phyloP scores from a whole-genome alignment of 1,140 invertebrate genomes.

The Leptinotarsa defecta region DNA sequence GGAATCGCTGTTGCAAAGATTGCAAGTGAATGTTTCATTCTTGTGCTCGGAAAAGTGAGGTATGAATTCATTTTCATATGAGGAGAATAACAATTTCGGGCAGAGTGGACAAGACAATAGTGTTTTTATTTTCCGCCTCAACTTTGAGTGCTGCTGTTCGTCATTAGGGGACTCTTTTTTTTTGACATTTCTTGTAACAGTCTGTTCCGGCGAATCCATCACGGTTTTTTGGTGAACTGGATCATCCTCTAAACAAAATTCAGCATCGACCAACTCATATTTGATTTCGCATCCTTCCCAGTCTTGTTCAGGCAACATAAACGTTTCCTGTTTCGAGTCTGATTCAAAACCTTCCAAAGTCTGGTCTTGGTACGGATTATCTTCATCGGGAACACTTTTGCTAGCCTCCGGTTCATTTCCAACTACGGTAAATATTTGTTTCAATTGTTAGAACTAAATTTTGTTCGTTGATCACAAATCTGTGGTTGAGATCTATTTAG shows the following conservation, averaged over 20 bases:
- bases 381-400: too few relatives aligned
- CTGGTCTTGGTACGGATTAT: too few relatives aligned
- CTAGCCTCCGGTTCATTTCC: too few relatives aligned
- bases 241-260: too few relatives aligned
- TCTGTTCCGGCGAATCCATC: too few relatives aligned
- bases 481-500: too few relatives aligned
- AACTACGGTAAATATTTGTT: too few relatives aligned
- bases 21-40: neutral
- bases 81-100: constrained; percentile 2
- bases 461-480: too few relatives aligned
- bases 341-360: too few relatives aligned
- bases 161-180: neutral
- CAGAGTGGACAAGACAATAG: constrained; percentile 9
- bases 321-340: too few relatives aligned
- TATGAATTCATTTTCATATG: constrained; percentile 3
- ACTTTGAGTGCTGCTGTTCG: neutral
- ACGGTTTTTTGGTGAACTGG: too few relatives aligned
- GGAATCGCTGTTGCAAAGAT: neutral
- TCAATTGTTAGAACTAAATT: too few relatives aligned
- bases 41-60: neutral
- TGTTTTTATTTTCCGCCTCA: constrained; percentile 17
- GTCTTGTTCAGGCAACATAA: neutral
- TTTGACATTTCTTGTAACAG: neutral
- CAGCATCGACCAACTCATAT: neutral
- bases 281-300: neutral